Evolutionary conservation across 2,888 invertebrate species (phyloP).

Genomic region (Sarcophaga caerulescens): DNA sequence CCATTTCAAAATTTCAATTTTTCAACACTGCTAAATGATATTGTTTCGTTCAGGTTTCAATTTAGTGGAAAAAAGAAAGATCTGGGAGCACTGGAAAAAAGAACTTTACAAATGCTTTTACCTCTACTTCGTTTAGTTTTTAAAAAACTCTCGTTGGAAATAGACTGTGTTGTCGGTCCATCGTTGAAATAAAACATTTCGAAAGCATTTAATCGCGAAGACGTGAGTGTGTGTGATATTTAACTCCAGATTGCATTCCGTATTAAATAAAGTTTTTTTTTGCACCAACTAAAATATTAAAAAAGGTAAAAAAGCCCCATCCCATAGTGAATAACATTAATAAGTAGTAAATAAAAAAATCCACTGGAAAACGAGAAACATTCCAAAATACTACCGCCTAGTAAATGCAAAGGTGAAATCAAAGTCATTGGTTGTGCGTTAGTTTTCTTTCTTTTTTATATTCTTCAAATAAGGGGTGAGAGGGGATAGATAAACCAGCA

Average conservation of each 20-base stretch:
- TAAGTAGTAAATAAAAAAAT: neutral
- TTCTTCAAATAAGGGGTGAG: neutral
- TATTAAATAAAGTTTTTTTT: conserved; percentile 36
- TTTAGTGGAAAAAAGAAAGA: neutral
- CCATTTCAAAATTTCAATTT: too few relatives aligned
- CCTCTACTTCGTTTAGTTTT: conserved; percentile 49
- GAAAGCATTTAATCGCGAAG: conserved; percentile 43
- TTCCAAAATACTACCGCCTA: conserved; percentile 14
- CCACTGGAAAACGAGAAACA: neutral
- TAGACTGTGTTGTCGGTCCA: neutral
- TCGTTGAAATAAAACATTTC: neutral
- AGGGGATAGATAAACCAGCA: neutral
- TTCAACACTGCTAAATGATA: too few relatives aligned
- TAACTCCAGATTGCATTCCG: conserved; percentile 57
- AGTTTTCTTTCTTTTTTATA: neutral
- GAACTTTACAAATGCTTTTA: neutral
- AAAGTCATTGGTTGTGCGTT: conserved; percentile 64
- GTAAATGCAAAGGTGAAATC: conserved; percentile 70
- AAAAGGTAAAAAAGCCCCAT: conserved; percentile 47
- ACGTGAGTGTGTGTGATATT: conserved; percentile 25
- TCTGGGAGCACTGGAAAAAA: conserved; percentile 21
- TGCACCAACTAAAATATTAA: conserved; percentile 11
- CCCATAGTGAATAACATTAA: neutral
- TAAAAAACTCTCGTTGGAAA: conserved; percentile 46
- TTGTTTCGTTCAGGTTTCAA: neutral